Evolutionary conservation across 92 coral and sea anemone genomes (phyloP), one percentile per base, ranked within the genome.

Genomic region (Parazoanthus swiftii): DNA sequence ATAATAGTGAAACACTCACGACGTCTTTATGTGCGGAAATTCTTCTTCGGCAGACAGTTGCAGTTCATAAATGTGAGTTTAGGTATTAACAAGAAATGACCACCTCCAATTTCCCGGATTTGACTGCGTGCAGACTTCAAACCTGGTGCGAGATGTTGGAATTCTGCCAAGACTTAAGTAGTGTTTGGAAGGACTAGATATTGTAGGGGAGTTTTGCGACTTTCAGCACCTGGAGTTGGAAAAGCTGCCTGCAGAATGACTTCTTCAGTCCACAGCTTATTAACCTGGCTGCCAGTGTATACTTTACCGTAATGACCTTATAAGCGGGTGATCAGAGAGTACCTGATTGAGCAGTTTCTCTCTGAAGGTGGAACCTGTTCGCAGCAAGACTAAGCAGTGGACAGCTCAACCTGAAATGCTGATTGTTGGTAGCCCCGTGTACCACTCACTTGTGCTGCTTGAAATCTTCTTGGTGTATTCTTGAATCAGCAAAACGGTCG

Each of bases 361-460:
- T 25, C 66, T 70, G 87, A 70, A 79, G 86, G 86, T 66, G 79
- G 87, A 71, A 36, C 54, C 87, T 84, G 87, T 84, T 84, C 87
- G 68, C 79, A 10, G 87, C 79, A 71, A 15, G 66, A 44, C 79
- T 68, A 50, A 84, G 87, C 87, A 46, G 87, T 84, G 87, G 67
- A 84, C 87, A 71, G 78, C 70, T 83, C 66, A 72, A 68, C 86
- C 86, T 83, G 65, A 83, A 83, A 23, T 68, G 67, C 78, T 42
- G 77, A 42, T 67, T 68, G 76, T 71, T 84, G 63, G 79, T 70
- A n/a, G 67, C 87, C 79, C 78, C 26, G 23, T 84, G 87, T 79
- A 84, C 87, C 87, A 48, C 87, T 84, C 87, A 84, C 87, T 44
- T 38, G 56, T 82, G 87, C 46, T 84, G 87, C 68, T 84, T 67